phyloP scores from a whole-genome alignment of 2,888 invertebrate species.

The Aphrophora alni region DNA sequence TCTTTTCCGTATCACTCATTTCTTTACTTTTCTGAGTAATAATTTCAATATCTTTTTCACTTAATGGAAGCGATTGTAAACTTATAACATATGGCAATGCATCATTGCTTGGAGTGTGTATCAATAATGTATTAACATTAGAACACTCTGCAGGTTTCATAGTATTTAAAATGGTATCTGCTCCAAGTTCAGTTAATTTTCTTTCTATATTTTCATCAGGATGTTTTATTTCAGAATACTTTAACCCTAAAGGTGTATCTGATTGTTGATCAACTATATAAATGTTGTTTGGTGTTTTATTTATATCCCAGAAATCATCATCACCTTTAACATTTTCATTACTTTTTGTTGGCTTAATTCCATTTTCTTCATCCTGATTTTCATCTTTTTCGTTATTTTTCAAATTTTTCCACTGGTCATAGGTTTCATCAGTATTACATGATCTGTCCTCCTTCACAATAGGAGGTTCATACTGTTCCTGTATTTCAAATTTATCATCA shows the following conservation, averaged over 20 bases:
- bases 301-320: too few relatives aligned
- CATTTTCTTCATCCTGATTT: neutral
- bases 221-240: neutral
- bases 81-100: neutral
- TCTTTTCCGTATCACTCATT: neutral
- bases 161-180: neutral
- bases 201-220: neutral
- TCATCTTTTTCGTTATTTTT: neutral
- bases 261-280: neutral
- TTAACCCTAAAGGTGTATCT: neutral
- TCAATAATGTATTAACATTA: neutral
- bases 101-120: neutral
- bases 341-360: neutral
- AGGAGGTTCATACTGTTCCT: neutral
- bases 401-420: too few relatives aligned
- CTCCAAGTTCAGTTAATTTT: neutral
- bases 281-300: too few relatives aligned
- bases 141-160: neutral
- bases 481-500: too few relatives aligned
- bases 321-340: neutral
- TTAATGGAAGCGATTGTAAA: neutral
- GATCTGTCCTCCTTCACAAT: neutral
- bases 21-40: neutral
- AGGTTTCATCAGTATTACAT: neutral
- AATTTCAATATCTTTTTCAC: neutral